phyloP scores from a whole-genome alignment of 35 echinoderm and acorn worm species.

The Heliocidaris erythrogramma region DNA sequence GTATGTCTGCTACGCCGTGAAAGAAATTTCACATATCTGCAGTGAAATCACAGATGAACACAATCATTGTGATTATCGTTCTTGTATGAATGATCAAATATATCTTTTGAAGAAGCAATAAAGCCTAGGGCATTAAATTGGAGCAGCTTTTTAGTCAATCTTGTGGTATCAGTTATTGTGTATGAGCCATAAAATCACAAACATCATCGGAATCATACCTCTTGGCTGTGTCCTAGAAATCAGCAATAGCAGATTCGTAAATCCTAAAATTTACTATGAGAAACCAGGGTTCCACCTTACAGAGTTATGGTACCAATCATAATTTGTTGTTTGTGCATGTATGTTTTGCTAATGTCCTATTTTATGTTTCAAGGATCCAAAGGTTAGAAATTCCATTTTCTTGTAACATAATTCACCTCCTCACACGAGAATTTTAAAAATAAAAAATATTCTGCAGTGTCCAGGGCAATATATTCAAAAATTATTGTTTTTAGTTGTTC shows the following conservation, averaged over 20 bases:
- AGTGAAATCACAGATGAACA: neutral
- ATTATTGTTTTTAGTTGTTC: no score
- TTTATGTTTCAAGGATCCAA: no score
- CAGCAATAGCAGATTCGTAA: neutral
- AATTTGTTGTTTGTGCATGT: no score
- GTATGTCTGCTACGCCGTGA: neutral
- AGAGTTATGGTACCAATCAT: no score
- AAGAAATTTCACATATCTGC: neutral
- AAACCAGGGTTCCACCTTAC: no score
- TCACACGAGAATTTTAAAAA: no score
- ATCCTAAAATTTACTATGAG: neutral
- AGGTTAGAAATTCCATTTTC: no score
- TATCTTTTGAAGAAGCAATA: neutral
- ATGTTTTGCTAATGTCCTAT: no score
- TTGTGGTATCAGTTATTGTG: neutral
- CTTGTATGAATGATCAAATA: neutral
- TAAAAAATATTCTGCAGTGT: no score
- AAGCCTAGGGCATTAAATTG: neutral
- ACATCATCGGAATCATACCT: neutral
- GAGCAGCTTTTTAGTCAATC: neutral
- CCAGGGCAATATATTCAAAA: no score
- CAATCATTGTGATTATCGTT: neutral
- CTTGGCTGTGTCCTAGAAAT: neutral
- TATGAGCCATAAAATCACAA: neutral
- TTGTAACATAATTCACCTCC: no score